A percentile compares a stretch with the other conserved stretches of the same genome.
These are phyloP conservation scores for Psittacula derbiana DNA, from an alignment of 2,797 vertebrate genomes.

Conservation along the genomic window DNA sequence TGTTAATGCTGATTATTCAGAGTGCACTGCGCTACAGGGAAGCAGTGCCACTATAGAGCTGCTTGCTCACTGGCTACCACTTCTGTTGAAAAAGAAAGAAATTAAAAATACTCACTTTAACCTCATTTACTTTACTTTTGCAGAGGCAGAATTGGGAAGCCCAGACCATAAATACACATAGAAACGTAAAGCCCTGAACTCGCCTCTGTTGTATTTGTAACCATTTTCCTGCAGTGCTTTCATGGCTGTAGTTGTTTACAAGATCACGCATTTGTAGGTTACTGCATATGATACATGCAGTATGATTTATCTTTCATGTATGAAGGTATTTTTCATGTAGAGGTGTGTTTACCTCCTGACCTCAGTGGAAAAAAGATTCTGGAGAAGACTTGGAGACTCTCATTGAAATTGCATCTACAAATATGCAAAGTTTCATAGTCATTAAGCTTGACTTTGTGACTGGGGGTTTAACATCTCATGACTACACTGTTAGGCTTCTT, in stretches of 20 bases:
- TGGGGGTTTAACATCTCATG: background rate
- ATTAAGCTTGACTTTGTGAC: background rate
- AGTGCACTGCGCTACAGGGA: background rate
- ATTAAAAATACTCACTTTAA: background rate
- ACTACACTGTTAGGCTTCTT: accelerated
- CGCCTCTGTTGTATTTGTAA: background rate
- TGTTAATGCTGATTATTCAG: background rate
- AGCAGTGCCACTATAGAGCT: background rate
- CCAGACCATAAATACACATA: background rate
- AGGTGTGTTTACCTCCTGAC: background rate
- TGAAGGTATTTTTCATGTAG: background rate
- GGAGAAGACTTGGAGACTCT: background rate
- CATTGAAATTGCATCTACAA: background rate
- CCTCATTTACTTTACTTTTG: background rate
- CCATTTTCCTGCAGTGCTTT: background rate
- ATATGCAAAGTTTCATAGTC: background rate
- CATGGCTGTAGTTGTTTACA: background rate
- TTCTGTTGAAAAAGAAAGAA: background rate
- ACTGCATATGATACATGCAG: background rate
- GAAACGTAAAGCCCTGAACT: background rate
- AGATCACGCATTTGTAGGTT: background rate
- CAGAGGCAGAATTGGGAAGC: background rate
- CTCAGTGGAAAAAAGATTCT: background rate
- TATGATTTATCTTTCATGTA: background rate
- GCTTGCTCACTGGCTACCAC: background rate